phyloP scores from a whole-genome alignment of 2,797 vertebrate genomes.

The Syngnathus rostellatus region DNA sequence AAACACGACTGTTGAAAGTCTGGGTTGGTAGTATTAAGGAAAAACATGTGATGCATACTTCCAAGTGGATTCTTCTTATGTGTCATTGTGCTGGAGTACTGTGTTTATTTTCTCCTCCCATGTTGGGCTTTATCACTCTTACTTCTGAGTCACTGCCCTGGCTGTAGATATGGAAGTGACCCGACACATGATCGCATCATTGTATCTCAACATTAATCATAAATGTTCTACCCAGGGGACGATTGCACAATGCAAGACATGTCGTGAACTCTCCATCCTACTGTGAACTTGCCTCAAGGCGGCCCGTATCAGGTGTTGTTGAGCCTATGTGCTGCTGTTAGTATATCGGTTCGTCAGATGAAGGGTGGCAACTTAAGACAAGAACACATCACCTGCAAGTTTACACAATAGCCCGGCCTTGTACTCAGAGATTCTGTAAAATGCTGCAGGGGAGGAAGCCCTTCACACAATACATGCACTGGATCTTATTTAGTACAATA shows the following conservation, averaged over 20 bases:
- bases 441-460: slow-evolving; percentile 11
- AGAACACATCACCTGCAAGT: slow-evolving; percentile 48
- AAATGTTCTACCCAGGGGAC: slow-evolving; percentile 31
- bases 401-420: slow-evolving; percentile 37
- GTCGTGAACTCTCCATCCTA: slow-evolving; percentile 40
- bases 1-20: not conserved
- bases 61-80: not conserved
- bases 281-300: slow-evolving; percentile 51
- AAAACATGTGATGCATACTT: not conserved
- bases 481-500: not conserved
- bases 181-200: slow-evolving; percentile 33
- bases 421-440: slow-evolving; percentile 31
- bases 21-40: not conserved
- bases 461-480: slow-evolving; percentile 2
- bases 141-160: not conserved
- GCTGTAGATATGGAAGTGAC: slow-evolving; percentile 28
- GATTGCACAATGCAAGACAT: slow-evolving; percentile 41
- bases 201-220: slow-evolving; percentile 45
- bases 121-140: not conserved
- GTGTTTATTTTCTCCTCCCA: not conserved
- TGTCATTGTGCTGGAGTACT: not conserved
- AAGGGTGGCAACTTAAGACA: slow-evolving; percentile 52
- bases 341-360: slow-evolving; percentile 35
- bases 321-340: slow-evolving; percentile 37
- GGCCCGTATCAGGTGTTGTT: slow-evolving; percentile 57